These are phyloP conservation scores for Alitta virens DNA, from an alignment of 2,888 invertebrate species.

Conservation along the genomic window DNA sequence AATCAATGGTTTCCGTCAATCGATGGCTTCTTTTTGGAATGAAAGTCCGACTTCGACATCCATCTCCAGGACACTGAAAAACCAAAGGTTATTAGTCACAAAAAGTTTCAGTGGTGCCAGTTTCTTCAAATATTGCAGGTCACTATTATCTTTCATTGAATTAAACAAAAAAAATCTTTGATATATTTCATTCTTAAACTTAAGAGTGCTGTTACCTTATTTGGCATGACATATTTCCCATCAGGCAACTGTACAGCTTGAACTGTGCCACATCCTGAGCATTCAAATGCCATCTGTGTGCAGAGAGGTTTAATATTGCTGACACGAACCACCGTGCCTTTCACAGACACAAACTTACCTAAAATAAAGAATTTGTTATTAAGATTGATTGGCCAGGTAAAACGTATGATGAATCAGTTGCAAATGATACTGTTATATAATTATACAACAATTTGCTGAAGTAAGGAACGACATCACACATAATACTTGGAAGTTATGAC, in stretches of 20 bases:
- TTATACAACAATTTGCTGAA: too few relatives aligned
- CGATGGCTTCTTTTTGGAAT: slow-evolving; percentile 51
- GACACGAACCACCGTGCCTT: slow-evolving; percentile 82
- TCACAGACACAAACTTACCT: slow-evolving; percentile 69
- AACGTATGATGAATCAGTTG: neutral
- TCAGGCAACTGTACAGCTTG: slow-evolving; percentile 68
- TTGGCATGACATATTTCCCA: slow-evolving; percentile 65
- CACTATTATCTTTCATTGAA: too few relatives aligned
- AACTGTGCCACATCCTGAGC: slow-evolving; percentile 67
- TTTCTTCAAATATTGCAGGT: too few relatives aligned
- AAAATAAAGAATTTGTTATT: slow-evolving; percentile 19
- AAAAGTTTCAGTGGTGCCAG: too few relatives aligned
- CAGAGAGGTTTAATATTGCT: slow-evolving; percentile 73
- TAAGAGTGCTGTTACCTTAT: slow-evolving; percentile 55
- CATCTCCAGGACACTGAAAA: slow-evolving; percentile 54
- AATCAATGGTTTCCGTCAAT: slow-evolving; percentile 74
- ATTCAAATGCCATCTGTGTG: slow-evolving; percentile 76
- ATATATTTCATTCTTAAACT: too few relatives aligned
- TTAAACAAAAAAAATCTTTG: too few relatives aligned
- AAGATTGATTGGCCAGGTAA: neutral
- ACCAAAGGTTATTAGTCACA: too few relatives aligned
- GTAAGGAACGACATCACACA: too few relatives aligned
- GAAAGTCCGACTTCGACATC: slow-evolving; percentile 53
- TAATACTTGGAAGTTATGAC: too few relatives aligned
- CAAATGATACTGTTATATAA: too few relatives aligned